A percentile compares a stretch with the other conserved stretches of the same genome.
Conservation (phyloP, 2,888 invertebrate genomes). For the Polydrusus cervinus region DNA sequence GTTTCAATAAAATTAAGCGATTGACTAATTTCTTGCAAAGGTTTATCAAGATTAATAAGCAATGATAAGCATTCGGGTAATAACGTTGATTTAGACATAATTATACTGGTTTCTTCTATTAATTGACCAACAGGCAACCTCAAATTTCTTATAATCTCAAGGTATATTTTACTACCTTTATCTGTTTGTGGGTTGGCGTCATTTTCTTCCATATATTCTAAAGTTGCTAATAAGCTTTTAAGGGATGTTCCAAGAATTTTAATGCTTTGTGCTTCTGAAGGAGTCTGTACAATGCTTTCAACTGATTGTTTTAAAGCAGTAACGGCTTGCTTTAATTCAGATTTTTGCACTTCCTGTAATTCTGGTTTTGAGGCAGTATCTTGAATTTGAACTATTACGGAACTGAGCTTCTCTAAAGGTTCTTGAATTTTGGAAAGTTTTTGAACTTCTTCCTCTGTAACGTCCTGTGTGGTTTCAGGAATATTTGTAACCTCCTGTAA, state of each 20-base stretch:
- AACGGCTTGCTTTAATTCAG: constrained; percentile 47
- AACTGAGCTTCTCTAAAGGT: constrained; percentile 57
- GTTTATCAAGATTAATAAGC: constrained; percentile 63
- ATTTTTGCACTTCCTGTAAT: constrained; percentile 33
- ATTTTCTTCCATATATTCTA: constrained; percentile 23
- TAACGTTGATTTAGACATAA: constrained; percentile 49
- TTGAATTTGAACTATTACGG: constrained; percentile 54
- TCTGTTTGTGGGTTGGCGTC: neutral
- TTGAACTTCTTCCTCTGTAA: constrained; percentile 26
- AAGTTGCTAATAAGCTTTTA: constrained; percentile 3
- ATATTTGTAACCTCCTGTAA: constrained; percentile 33
- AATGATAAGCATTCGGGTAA: constrained; percentile 62
- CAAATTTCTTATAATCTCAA: constrained; percentile 46
- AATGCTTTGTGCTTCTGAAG: constrained; percentile 35
- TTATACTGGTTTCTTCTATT: constrained; percentile 57
- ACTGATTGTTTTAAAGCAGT: constrained; percentile 32
- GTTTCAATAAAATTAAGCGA: constrained; percentile 66
- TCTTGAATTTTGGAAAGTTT: constrained; percentile 23
- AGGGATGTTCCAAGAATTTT: constrained; percentile 31
- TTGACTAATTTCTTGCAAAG: constrained; percentile 67
- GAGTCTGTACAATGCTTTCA: constrained; percentile 17
- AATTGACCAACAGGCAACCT: constrained; percentile 57
- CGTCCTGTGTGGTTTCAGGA: constrained; percentile 16
- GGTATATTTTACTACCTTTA: constrained; percentile 42
- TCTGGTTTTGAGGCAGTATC: constrained; percentile 51